These are phyloP conservation scores for Cygnus olor DNA, from an alignment of 2,797 vertebrate genomes.

Conservation along the genomic window DNA sequence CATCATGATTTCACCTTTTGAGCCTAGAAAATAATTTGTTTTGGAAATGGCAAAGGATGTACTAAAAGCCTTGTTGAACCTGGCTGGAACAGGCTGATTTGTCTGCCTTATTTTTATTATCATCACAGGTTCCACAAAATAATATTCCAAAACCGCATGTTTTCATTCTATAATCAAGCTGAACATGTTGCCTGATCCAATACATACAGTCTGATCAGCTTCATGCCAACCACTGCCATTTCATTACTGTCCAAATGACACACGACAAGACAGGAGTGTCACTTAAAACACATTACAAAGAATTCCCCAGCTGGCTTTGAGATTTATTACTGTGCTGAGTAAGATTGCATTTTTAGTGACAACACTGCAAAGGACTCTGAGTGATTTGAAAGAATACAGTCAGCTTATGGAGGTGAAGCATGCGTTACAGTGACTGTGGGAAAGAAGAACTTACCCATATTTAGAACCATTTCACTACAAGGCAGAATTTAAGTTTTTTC, in stretches of 20 bases:
- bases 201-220: background rate
- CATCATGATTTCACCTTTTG: background rate
- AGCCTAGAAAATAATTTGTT: background rate
- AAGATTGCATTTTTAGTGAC: constrained; percentile 49
- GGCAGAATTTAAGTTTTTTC: background rate
- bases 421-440: background rate
- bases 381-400: constrained; percentile 6
- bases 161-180: background rate
- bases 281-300: constrained; percentile 57
- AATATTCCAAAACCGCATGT: background rate
- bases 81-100: background rate
- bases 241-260: constrained; percentile 43
- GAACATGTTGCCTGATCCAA: constrained; percentile 1
- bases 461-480: background rate
- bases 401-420: background rate
- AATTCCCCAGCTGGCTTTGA: constrained; percentile 18
- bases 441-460: background rate
- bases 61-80: background rate
- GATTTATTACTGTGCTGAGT: constrained; percentile 43
- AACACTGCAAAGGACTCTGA: background rate
- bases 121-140: background rate
- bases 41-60: background rate
- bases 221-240: constrained; percentile 23
- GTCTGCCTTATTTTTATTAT: background rate
- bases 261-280: constrained; percentile 22